Conservation (phyloP, 2,113 vertebrate genomes). For the Chunga burmeisteri region DNA sequence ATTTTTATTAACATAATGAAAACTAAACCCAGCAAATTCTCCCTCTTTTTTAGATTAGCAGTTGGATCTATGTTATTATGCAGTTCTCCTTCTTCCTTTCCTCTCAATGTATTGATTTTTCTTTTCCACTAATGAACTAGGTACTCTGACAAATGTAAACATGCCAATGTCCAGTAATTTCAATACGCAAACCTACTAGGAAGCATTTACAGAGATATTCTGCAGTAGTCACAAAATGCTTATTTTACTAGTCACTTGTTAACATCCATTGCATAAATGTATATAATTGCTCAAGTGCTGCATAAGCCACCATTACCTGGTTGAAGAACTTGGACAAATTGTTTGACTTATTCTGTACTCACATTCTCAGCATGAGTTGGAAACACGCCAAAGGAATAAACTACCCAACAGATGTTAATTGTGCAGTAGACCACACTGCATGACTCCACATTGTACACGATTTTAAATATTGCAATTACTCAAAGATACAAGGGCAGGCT, state of each 20-base stretch:
- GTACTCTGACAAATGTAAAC: slow-evolving; percentile 24
- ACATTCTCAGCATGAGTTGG: background rate
- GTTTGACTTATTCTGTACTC: background rate
- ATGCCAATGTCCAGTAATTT: background rate
- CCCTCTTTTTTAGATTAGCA: background rate
- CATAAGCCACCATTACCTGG: background rate
- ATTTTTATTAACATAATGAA: background rate
- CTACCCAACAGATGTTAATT: slow-evolving; percentile 46
- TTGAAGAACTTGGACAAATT: slow-evolving; percentile 27
- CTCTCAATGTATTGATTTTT: slow-evolving; percentile 9
- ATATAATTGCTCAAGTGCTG: background rate
- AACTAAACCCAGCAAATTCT: background rate
- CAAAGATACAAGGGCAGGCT: slow-evolving; percentile 1
- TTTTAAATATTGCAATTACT: slow-evolving; percentile 32
- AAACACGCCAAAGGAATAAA: background rate
- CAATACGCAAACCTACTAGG: background rate
- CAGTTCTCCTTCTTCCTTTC: background rate
- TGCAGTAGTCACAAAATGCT: background rate
- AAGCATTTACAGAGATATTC: background rate
- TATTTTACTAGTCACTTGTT: background rate
- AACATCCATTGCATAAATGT: background rate
- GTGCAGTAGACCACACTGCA: background rate
- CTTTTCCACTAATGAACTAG: slow-evolving; percentile 19
- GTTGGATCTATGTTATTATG: background rate
- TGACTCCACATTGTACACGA: background rate